phyloP scores from a whole-genome alignment of 2,113 vertebrate genomes.

The Plotosus lineatus region DNA sequence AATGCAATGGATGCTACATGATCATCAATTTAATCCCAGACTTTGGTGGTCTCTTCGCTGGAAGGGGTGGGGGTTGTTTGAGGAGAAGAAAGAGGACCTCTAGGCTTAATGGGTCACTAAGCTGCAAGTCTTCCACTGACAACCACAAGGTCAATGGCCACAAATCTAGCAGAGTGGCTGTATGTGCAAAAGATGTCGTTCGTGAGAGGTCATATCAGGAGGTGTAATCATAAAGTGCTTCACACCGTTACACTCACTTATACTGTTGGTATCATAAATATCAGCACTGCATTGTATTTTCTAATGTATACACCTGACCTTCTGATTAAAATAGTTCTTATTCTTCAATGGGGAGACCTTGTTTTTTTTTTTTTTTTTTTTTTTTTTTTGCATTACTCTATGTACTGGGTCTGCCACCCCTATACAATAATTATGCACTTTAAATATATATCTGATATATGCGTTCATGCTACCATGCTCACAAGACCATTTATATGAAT shows the following conservation, averaged over 20 bases:
- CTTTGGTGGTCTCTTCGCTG: conserved; percentile 78
- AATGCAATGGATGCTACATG: conserved; percentile 66
- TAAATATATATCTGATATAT: background rate
- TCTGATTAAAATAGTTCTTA: background rate
- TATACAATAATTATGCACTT: background rate
- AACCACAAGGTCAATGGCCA: conserved; percentile 63
- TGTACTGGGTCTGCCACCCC: background rate
- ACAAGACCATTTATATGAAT: background rate
- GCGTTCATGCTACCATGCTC: background rate
- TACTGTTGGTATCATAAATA: no score
- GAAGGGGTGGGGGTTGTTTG: conserved; percentile 39
- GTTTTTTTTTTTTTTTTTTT: background rate
- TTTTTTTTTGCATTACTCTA: background rate
- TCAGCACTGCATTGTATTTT: background rate
- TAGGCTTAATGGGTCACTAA: conserved; percentile 58
- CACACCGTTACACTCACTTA: background rate
- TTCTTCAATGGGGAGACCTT: background rate
- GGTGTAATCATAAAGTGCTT: background rate
- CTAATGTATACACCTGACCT: background rate
- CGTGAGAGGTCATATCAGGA: background rate
- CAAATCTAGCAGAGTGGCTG: conserved; percentile 19
- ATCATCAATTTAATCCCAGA: conserved; percentile 78
- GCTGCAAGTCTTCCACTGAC: conserved; percentile 50
- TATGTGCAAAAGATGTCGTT: background rate
- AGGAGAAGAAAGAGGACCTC: conserved; percentile 33